These are phyloP conservation scores for Osmerus eperlanus DNA, from an alignment of 2,113 vertebrate genomes.

Conservation along the genomic window DNA sequence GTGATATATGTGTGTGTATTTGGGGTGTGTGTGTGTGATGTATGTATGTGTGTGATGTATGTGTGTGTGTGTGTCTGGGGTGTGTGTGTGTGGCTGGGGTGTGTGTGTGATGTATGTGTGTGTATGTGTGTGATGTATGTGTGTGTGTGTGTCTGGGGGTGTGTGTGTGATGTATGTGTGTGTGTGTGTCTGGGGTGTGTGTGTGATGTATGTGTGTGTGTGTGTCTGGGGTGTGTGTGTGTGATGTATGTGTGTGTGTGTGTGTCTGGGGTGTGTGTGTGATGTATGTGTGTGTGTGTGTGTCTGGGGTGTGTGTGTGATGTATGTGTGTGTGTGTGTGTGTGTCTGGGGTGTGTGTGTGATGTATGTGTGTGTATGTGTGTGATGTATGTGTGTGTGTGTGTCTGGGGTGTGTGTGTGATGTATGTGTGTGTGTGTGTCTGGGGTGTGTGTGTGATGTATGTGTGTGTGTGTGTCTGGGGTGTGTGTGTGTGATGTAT, in stretches of 20 bases:
- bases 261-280: constrained; percentile 47
- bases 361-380: no score
- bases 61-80: constrained; percentile 28
- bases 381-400: not conserved
- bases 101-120: not conserved
- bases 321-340: no score
- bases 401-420: not conserved
- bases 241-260: not conserved
- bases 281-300: not conserved
- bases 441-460: not conserved
- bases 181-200: no score
- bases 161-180: no score
- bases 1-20: not conserved
- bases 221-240: constrained; percentile 4
- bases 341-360: no score
- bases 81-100: constrained; percentile 30
- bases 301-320: no score
- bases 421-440: not conserved
- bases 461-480: constrained; percentile 30
- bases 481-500: constrained; percentile 39
- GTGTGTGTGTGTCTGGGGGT: no score
- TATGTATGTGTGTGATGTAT: constrained; percentile 1
- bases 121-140: no score
- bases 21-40: not conserved
- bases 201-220: no score